Base-by-base conservation (phyloP, 2,888 invertebrate species). In the Halictus ligatus region DNA sequence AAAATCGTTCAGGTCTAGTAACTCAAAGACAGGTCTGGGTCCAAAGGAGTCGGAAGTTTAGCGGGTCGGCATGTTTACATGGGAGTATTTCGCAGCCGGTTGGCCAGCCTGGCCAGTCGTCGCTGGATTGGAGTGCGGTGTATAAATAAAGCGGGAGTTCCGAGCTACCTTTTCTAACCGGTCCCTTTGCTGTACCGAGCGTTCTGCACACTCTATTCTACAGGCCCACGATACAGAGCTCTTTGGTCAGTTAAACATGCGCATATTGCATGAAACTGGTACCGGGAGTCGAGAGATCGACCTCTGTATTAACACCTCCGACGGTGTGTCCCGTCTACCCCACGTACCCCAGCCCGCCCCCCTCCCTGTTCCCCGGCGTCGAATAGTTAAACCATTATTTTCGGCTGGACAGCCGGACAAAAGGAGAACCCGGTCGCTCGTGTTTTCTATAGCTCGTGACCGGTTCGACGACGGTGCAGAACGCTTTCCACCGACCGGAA, bases 181-280 rank as follows among this genome's bases (percentile, higher is more conserved):
- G 71, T 72, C 77, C 83, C 83, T 80, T 69, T 81, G 81, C 77
- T 76, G 86, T 86, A 81, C 79, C 86, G 90, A 89, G 86, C 77
- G 77, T 78, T 86, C 81, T 84, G 91, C 90, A 85, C 90, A 89
- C 90, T 90, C 87, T 89, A 84, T 88, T 79, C 89, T 84, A 83
- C 84, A 78, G 88, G 89, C 88, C 91, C 91, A 89, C 90, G 91
- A 90, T 93, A 93, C 93, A 93, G 92, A 92, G 94, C 89, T 86
- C 93, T 93, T 93, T 93, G 94, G 94, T 94, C 95, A 93, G 94
- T 95, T 95, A 95, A 95, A 95, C 94, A 95, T 95, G 95, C 94
- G 95, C 95, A 95, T 95, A 95, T 95, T 95, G 94, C 94, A 95
- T 95, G 95, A 95, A 95, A 95, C 94, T 94, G 94, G 94, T 94